Evolutionary conservation across 2,113 vertebrate species (phyloP), one percentile per base, ranked within the genome.

Genomic region (Dasyornis broadbenti): DNA sequence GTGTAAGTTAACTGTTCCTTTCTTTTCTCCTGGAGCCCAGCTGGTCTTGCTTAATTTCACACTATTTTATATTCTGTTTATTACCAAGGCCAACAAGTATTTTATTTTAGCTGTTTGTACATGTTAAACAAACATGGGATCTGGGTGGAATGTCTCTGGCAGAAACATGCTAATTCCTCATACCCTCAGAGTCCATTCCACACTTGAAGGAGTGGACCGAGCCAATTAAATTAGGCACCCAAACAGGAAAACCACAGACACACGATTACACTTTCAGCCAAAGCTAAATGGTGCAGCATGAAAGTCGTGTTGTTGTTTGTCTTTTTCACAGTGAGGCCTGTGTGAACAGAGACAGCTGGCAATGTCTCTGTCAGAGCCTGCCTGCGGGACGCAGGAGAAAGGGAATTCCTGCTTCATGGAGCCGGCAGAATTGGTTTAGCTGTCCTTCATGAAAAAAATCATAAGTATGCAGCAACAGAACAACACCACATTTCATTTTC

Each of bases 51-150:
- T 96, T 97, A 96, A 95, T 97, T 97, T 97, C 94, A 94, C 95
- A 95, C 92, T 94, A 93, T 96, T 97, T 97, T 96, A 94, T 96
- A 95, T 97, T 97, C 92, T 95, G 95, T 95, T 95, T 96, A 96
- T 96, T 97, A 91, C 91, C 26, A 82, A 94, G 70, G 89, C 94
- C 87, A 92, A 88, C 91, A 95, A 95, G 87, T 95, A 94, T 94
- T 97, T 96, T 96, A 91, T 94, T 95, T 96, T 96, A 94, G 91
- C 84, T 97, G 87, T 94, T 96, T 97, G 94, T 97, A 89, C 91
- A 95, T 96, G 87, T 96, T 95, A 97, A 95, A 95, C 95, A 97
- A 97, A 96, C 94, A 89, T n/a, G 71, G 63, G 84, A 90, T 96
- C 84, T 0, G 93, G 75, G 70, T 85, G 92, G 94, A 97, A 97